Base-by-base conservation (phyloP, 2,888 invertebrate species). In the Luperina nickerlii region DNA sequence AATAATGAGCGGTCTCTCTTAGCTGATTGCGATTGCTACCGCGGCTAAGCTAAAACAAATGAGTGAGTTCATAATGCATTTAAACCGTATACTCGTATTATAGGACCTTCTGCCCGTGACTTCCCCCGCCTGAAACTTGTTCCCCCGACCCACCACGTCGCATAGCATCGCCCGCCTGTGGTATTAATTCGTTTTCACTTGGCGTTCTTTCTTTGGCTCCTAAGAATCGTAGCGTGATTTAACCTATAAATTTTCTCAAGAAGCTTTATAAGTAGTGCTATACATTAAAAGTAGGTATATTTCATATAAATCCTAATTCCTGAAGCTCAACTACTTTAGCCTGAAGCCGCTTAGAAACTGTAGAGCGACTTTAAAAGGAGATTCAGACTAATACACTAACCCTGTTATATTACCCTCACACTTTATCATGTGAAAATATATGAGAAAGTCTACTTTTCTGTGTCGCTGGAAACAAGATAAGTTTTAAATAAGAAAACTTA, bases 271-370 rank as follows among this genome's bases (percentile, higher is more conserved):
- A 24, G n/a, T 20, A 68, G 20, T 27, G 18, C 32, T 32, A 68
- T 9, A 68, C 15, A 42, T 65, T 42, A 13, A 13, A 68, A 8
- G 51, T 66, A 63, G 8, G 11, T 13, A 57, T 27, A 57, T 48
- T 70, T 38, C 32, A 27, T 45, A 63, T 73, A 79, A 79, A 69
- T 65, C 63, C 2, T 24, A 42, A 38, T 66, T 73, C 62, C 48
- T 24, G 18, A 83, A 72, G 79, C 78, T 78, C 15, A 68, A 68
- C 57, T 38, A 65, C 84, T 84, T 51, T 20, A 79, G 63, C 73
- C 68, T 51, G 57, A 84, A 82, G 84, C 84, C 32, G 68, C 73
- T 84, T 69, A 57, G 72, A 84, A 82, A 69, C 42, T 72, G 42
- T 57, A 18, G 27, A 63, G 48, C 11, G n/a, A 82, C 68, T 82